phyloP scores from a whole-genome alignment of 2,888 invertebrate genomes.

The Protodeltote pygarga region DNA sequence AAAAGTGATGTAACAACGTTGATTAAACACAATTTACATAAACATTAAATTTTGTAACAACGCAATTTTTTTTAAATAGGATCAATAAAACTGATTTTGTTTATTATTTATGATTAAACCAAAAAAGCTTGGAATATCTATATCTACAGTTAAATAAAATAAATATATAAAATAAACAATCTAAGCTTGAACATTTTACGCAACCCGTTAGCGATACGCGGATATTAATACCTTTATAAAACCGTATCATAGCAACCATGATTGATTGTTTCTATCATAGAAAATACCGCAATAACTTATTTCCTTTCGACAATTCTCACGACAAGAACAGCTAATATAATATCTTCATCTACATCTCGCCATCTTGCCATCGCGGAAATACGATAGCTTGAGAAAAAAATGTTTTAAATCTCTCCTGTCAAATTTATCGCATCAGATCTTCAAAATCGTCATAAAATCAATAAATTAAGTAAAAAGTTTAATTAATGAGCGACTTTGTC shows the following conservation, averaged over 20 bases:
- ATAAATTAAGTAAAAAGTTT: slow-evolving; percentile 16
- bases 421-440: slow-evolving; percentile 20
- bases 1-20: too few species aligned
- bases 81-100: too few species aligned
- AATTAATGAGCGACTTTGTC: slow-evolving; percentile 35
- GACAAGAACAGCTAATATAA: slow-evolving; percentile 7
- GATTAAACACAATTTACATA: too few species aligned
- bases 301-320: slow-evolving; percentile 37
- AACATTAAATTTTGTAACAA: too few species aligned
- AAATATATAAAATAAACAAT: slow-evolving; percentile 2
- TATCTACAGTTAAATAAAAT: slow-evolving; percentile 4
- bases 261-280: slow-evolving; percentile 26
- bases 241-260: slow-evolving; percentile 15
- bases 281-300: slow-evolving; percentile 26
- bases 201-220: slow-evolving; percentile 9
- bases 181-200: neutral
- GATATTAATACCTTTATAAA: slow-evolving; percentile 20
- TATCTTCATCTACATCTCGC: slow-evolving; percentile 3
- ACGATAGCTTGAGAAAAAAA: slow-evolving; percentile 26
- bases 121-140: slow-evolving; percentile 9
- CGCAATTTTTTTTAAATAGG: too few species aligned
- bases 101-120: too few species aligned
- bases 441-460: slow-evolving; percentile 23
- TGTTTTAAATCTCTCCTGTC: slow-evolving; percentile 13
- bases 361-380: slow-evolving; percentile 19